Evolutionary conservation across 2,113 vertebrate species (phyloP), one percentile per base, ranked within the genome.

Genomic region (Paradisaea rubra): DNA sequence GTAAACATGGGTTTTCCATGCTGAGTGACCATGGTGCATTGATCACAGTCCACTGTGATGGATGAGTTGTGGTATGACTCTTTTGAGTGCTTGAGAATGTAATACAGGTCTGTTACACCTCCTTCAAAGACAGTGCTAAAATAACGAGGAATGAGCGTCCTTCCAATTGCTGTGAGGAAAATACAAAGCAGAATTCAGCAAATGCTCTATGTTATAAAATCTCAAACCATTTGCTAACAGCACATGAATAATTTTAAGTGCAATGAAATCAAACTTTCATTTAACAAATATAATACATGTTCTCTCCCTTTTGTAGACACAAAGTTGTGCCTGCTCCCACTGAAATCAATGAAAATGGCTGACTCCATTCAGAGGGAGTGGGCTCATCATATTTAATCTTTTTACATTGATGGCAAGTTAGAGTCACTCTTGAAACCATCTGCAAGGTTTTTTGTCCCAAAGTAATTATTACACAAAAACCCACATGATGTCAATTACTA

Each of bases 81-180:
- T 98, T 99, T 99, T 84, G 99, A 99, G 98, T 99, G 99, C 94
- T 99, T 99, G 97, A 99, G 99, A 97, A 99, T 98, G 98, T 99
- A 99, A 97, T 99, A 99, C 96, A 99, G 98, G 97, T 99, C 99
- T 44, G 98, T 99, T 97, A 99, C 99, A 86, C 99, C 99, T 91
- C 99, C 99, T 97, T 99, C 99, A 93, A 99, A 99, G 97, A 99
- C 99, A 82, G 99, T 99, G 98, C 99, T 99, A 98, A 99, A 99
- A 96, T 99, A 99, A 92, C 99, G 99, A 89, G 99, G 99, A 97
- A 99, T 99, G 97, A 99, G 98, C 59, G 99, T 99, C 97, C 99
- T 98, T 96, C 99, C 99, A 92, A 99, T 99, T 53, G 99, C 99
- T 99, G 98, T 92, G 76, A 96, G 93, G 92, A 95, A 97, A 97